These are phyloP conservation scores for Diogma glabrata DNA, from an alignment of 2,888 invertebrate genomes.

Conservation along the genomic window DNA sequence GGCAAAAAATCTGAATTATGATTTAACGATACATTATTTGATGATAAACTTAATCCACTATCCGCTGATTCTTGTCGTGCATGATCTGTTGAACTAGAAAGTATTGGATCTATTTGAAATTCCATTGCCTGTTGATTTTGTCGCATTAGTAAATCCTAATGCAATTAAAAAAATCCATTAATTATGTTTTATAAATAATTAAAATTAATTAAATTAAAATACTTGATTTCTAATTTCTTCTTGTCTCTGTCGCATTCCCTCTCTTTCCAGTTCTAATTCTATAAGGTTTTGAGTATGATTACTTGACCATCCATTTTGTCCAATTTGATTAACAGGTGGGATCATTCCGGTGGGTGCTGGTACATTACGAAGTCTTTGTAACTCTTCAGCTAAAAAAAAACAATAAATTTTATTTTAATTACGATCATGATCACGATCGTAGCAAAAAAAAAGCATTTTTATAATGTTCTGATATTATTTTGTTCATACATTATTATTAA, in stretches of 20 bases:
- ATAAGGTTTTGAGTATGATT: slow-evolving; percentile 29
- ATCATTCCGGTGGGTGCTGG: slow-evolving; percentile 7
- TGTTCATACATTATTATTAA: background rate
- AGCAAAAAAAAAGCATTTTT: slow-evolving; percentile 6
- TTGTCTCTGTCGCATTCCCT: slow-evolving; percentile 76
- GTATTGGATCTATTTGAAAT: slow-evolving; percentile 54
- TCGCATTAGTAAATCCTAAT: slow-evolving; percentile 19
- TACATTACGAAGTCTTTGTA: slow-evolving; percentile 32
- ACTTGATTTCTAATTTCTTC: slow-evolving; percentile 84
- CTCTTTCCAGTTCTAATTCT: slow-evolving; percentile 77
- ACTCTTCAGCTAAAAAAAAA: slow-evolving; percentile 29
- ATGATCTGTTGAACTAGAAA: slow-evolving; percentile 74
- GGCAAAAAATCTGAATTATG: slow-evolving; percentile 87
- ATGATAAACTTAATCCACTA: slow-evolving; percentile 83
- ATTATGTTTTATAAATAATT: background rate
- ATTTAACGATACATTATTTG: slow-evolving; percentile 75
- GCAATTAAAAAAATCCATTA: slow-evolving; percentile 9
- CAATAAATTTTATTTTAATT: too few species aligned
- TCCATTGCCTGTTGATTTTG: slow-evolving; percentile 22
- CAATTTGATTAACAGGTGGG: slow-evolving; percentile 4
- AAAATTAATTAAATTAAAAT: slow-evolving; percentile 18
- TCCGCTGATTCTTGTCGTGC: slow-evolving; percentile 91
- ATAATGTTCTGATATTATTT: slow-evolving; percentile 9
- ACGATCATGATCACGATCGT: too few species aligned
- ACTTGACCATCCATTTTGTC: slow-evolving; percentile 6